A percentile compares a stretch with the other conserved stretches of the same genome.
Conservation (phyloP, 2,113 vertebrate species). For the Porphyrio hochstetteri region DNA sequence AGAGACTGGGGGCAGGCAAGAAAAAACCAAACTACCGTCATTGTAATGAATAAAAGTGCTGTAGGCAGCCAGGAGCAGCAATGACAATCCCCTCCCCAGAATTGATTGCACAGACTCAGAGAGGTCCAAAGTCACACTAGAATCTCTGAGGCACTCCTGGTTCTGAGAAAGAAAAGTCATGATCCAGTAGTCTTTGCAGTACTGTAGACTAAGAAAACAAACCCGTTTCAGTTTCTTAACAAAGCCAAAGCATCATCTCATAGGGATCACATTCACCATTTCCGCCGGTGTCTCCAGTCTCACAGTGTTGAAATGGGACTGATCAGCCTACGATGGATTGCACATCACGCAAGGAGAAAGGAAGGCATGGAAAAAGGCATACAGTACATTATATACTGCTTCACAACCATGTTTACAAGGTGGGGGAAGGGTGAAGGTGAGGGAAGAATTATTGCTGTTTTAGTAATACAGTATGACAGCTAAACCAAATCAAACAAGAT, state of each 20-base stretch:
- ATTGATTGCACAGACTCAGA: conserved; percentile 79
- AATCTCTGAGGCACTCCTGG: conserved; percentile 84
- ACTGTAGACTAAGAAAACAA: conserved; percentile 75
- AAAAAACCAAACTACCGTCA: conserved; percentile 52
- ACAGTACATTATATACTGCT: conserved; percentile 75
- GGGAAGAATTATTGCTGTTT: conserved; percentile 92
- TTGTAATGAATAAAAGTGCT: conserved; percentile 76
- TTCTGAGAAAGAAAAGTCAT: conserved; percentile 75
- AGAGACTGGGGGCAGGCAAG: conserved; percentile 33
- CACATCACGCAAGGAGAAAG: conserved; percentile 90
- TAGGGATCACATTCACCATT: conserved; percentile 83
- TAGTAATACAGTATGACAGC: conserved; percentile 77
- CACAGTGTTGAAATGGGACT: conserved; percentile 84
- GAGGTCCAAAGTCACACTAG: conserved; percentile 77
- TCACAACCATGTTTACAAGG: conserved; percentile 75
- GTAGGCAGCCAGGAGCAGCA: conserved; percentile 70
- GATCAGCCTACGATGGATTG: conserved; percentile 86
- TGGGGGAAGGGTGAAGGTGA: conserved; percentile 38
- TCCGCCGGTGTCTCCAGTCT: conserved; percentile 74
- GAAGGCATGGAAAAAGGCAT: conserved; percentile 80
- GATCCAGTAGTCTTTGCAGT: conserved; percentile 80
- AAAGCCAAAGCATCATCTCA: conserved; percentile 77
- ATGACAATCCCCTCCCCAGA: conserved; percentile 63
- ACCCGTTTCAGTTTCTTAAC: conserved; percentile 80
- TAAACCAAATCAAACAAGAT: conserved; percentile 72